These are phyloP conservation scores for Megalops atlanticus DNA, from an alignment of 2,113 vertebrate species.

Conservation along the genomic window DNA sequence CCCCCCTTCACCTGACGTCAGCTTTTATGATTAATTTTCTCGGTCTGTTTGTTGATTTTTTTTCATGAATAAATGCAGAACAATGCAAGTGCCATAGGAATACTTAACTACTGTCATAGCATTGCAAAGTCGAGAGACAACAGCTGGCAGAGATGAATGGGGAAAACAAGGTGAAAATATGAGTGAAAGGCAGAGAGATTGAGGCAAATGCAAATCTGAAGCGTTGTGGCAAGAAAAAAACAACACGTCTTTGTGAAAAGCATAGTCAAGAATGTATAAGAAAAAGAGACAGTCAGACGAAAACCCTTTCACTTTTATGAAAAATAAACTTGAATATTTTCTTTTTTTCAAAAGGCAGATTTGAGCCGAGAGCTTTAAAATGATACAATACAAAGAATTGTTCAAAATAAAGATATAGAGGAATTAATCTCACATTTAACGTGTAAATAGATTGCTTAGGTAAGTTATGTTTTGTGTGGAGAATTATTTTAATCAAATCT, in stretches of 20 bases:
- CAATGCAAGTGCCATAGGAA: slow-evolving; percentile 88
- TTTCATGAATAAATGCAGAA: slow-evolving; percentile 68
- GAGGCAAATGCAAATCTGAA: not conserved
- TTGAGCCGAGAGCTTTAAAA: slow-evolving; percentile 60
- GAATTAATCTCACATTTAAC: slow-evolving; percentile 51
- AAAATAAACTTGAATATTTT: slow-evolving; percentile 74
- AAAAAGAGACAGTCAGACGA: slow-evolving; percentile 54
- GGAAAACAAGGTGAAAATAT: slow-evolving; percentile 2
- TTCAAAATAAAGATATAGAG: slow-evolving; percentile 46
- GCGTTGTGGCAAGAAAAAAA: slow-evolving; percentile 14
- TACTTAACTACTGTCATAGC: slow-evolving; percentile 56
- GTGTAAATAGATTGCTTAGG: slow-evolving; percentile 70
- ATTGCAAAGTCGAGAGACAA: slow-evolving; percentile 29
- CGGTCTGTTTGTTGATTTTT: slow-evolving; percentile 39
- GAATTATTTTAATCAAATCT: slow-evolving; percentile 52
- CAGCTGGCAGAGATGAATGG: slow-evolving; percentile 18
- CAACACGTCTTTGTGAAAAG: slow-evolving; percentile 42
- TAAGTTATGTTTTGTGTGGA: slow-evolving; percentile 69
- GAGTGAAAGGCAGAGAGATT: slow-evolving; percentile 10
- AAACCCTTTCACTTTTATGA: slow-evolving; percentile 66
- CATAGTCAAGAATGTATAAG: slow-evolving; percentile 55
- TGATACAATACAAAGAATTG: slow-evolving; percentile 44
- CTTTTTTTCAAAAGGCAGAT: slow-evolving; percentile 59
- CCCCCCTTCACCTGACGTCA: slow-evolving; percentile 46
- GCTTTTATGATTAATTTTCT: slow-evolving; percentile 48